Conservation (phyloP, 2,797 vertebrate species). For the Gallirallus australis region DNA sequence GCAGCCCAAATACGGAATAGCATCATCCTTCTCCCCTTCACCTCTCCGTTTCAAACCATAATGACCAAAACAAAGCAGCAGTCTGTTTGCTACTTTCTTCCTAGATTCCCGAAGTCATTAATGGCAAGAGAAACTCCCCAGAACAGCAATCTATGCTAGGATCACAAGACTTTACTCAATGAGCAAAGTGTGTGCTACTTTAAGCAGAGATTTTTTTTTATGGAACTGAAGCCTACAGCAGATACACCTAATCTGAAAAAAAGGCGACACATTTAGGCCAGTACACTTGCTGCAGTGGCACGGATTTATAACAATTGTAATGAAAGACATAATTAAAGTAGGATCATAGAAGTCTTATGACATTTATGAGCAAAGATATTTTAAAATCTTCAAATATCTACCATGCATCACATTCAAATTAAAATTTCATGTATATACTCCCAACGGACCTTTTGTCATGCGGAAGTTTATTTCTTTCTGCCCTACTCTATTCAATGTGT, state of each 20-base stretch:
- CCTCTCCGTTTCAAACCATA: background rate
- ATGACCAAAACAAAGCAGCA: background rate
- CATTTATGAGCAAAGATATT: slow-evolving; percentile 74
- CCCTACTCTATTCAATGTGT: slow-evolving; percentile 70
- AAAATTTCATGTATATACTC: slow-evolving; percentile 79
- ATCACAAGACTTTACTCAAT: background rate
- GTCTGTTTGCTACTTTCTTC: background rate
- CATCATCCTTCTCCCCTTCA: background rate
- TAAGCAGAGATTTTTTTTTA: slow-evolving; percentile 15
- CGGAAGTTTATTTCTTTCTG: slow-evolving; percentile 76
- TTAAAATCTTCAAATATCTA: slow-evolving; percentile 74
- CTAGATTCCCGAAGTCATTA: background rate
- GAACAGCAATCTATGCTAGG: background rate
- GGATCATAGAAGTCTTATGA: slow-evolving; percentile 56
- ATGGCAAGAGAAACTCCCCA: background rate
- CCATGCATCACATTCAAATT: slow-evolving; percentile 77
- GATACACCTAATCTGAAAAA: slow-evolving; percentile 54
- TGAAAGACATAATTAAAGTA: slow-evolving; percentile 70
- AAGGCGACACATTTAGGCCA: slow-evolving; percentile 58
- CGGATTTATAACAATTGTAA: slow-evolving; percentile 68
- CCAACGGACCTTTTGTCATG: slow-evolving; percentile 77
- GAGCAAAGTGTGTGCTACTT: background rate
- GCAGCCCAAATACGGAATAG: background rate
- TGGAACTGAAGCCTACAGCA: slow-evolving; percentile 28
- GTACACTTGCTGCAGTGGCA: slow-evolving; percentile 17